Evolutionary conservation across 2,797 vertebrate genomes (phyloP), one percentile per base, ranked within the genome.

Genomic region (Sphenodon punctatus): DNA sequence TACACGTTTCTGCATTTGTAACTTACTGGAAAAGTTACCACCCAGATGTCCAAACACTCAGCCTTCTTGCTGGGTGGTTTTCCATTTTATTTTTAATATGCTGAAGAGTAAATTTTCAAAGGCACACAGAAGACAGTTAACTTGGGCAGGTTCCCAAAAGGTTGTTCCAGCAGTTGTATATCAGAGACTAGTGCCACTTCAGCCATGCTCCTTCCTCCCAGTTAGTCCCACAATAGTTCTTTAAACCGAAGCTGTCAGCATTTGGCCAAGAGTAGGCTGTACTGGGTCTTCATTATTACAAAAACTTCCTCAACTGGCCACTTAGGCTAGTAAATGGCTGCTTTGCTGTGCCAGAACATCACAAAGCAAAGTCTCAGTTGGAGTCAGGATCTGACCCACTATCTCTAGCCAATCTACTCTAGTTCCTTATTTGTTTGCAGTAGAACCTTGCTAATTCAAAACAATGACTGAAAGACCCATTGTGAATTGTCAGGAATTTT

Each of bases 401-500:
- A 69, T 36, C 59, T 78, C 4, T 14, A 36, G 10, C 15, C 72
- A 70, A 22, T 25, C 81, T 79, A 68, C 48, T 42, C 68, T 25
- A 3, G n/a, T n/a, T 56, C 43, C 27, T 65, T 77, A 55, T 46
- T 25, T 67, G 39, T 51, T 32, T 39, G 38, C 42, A 51, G 68
- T 58, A 66, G 63, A 38, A 83, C 10, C 0, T 2, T 70, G 3
- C 0, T 27, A 65, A 82, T n/a, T 73, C 49, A 36, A 63, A 51
- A 32, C 30, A 27, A 38, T 30, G 55, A 9, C 53, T 16, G 43
- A 58, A 78, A 60, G 27, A 76, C 66, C 39, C 55, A 10, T 15
- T 73, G 75, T 64, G 60, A 78, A 67, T 81, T 25, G 41, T 58
- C 78, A 55, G 48, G n/a, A n/a, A n/a, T n/a, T n/a, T n/a, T 83